Conservation (phyloP, 2,113 vertebrate genomes). For the Pangasianodon hypophthalmus region DNA sequence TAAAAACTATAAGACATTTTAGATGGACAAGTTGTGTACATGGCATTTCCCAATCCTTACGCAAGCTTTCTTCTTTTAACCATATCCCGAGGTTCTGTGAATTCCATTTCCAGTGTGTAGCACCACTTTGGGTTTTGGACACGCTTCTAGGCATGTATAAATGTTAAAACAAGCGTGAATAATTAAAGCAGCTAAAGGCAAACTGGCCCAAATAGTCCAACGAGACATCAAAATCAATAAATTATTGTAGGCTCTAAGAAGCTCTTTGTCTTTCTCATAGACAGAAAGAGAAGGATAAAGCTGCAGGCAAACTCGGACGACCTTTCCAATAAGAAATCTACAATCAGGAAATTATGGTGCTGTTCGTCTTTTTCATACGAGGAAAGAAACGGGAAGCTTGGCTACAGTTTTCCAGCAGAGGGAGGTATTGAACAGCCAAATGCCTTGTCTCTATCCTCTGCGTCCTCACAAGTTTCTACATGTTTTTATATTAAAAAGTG, state of each 20-base stretch:
- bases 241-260: conserved; percentile 70
- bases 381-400: background rate
- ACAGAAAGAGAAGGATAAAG: conserved; percentile 59
- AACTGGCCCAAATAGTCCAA: conserved; percentile 68
- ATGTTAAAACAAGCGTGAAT: conserved; percentile 32
- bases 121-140: background rate
- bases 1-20: background rate
- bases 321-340: conserved; percentile 59
- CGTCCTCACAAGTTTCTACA: background rate
- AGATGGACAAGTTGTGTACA: background rate
- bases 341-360: conserved; percentile 57
- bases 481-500: background rate
- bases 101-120: background rate
- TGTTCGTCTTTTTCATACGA: background rate
- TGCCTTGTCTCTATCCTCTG: too few species aligned
- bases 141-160: background rate
- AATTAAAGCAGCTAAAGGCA: conserved; percentile 57
- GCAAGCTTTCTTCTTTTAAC: background rate
- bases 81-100: background rate
- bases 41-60: background rate
- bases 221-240: conserved; percentile 69
- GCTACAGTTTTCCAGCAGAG: conserved; percentile 72
- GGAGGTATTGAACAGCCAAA: conserved; percentile 74
- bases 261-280: conserved; percentile 70
- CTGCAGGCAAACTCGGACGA: conserved; percentile 13